Base-by-base conservation (phyloP, 2,113 vertebrate species). In the Notiomystis cincta region DNA sequence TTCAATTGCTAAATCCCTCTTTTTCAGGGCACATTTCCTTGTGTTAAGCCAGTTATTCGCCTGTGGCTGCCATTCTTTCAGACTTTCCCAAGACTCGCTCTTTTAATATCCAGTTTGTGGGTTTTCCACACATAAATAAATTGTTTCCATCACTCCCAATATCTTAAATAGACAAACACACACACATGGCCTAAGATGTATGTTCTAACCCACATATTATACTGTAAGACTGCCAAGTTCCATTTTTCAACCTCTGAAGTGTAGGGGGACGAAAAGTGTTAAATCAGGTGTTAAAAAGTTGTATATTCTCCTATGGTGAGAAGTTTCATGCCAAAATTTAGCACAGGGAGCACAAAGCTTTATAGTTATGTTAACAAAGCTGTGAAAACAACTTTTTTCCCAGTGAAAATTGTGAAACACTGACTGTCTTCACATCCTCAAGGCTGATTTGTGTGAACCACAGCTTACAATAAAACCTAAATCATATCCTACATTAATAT, bases 251-350 rank as follows among this genome's bases (percentile, higher is more conserved):
- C 19, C 54, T 30, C 35, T 22, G 1, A 48, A 62, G 16, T 2
- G 2, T 6, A 7, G 7, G 2, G 7, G 12, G 9, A 1, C 0
- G 1, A 2, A 18, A 62, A 61, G 22, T 15, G 13, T 54, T 50
- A 54, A 72, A 85, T 69, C 12, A 65, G 42, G 75, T 51, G 37
- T 44, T 14, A 72, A 67, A 57, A 82, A 51, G 8, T 5, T 44
- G 6, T 65, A 31, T 50, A 6, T 62, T 83, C 47, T 50, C 42
- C 72, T 37, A 2, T 6, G 8, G 44, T 25, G 64, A 78, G 56
- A 87, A 45, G 15, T 89, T 81, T 40, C 38, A 40, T 40, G 38
- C 27, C 38, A 40, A 51, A n/a, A 66, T 64, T 77, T 53, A 80
- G 48, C 45, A 45, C 12, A 57, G 31, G 15, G 62, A 67, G 44